phyloP scores from a whole-genome alignment of 2,888 invertebrate genomes.

The Cantharis nigra region DNA sequence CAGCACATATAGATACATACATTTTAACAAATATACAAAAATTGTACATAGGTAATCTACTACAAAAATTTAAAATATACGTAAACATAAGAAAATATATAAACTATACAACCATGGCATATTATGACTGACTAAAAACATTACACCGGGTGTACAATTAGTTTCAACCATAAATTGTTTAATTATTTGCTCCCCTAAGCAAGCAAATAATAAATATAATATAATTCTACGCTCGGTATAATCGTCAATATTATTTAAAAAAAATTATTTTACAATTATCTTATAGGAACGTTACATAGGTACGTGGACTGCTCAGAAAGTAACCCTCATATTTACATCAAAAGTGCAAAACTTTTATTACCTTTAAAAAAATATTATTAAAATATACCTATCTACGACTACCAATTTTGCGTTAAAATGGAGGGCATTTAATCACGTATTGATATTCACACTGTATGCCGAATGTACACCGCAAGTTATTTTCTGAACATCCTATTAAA shows the following conservation, averaged over 20 bases:
- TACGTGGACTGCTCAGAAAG: background rate
- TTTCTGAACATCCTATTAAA: background rate
- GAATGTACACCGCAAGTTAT: background rate
- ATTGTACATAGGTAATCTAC: background rate
- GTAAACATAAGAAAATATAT: background rate
- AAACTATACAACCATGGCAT: constrained; percentile 2
- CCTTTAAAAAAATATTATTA: background rate
- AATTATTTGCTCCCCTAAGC: no score
- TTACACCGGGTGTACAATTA: background rate
- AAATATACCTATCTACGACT: background rate
- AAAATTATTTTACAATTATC: background rate
- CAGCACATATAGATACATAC: constrained; percentile 1
- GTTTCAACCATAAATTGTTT: no score
- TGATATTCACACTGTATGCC: background rate
- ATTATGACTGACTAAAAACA: background rate
- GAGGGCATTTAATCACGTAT: background rate
- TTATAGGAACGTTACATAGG: background rate
- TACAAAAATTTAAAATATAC: background rate
- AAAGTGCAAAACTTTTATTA: background rate
- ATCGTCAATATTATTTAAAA: background rate
- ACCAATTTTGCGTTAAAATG: background rate
- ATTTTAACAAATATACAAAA: constrained; percentile 1
- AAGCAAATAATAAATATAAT: no score
- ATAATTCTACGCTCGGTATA: no score
- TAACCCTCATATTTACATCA: background rate